Base-by-base conservation (phyloP, 1,140 invertebrate species). In the Saccostrea echinata region DNA sequence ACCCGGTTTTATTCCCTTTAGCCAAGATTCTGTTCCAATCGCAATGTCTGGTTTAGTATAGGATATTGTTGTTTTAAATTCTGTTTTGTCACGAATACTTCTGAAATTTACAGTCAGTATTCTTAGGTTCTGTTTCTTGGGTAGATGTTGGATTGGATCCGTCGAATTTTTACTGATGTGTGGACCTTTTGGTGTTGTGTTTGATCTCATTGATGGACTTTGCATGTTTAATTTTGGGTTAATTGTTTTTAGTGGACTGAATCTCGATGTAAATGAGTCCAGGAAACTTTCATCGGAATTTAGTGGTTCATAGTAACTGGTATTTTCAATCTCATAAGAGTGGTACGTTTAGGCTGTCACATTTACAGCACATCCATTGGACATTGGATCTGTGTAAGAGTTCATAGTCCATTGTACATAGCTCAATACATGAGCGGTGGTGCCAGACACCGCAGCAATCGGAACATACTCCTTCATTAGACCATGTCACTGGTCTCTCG, bases 371-470 rank as follows among this genome's bases (percentile, higher is more conserved):
- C 21, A 86, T 68, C n/a, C 81, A 89, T 53, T 84, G 53, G 0
- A 85, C 86, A 52, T 82, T 84, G 55, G 35, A 80, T 61, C 76
- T 52, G 51, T 87, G n/a, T 24, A 88, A 80, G 6, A 85, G 33
- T 33, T 90, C 82, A 53, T 84, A 90, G 30, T 90, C 85, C 21
- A 11, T 16, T 6, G 84, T 61, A 24, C 89, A 88, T 16, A 88
- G 64, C 51, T 88, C 89, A 64, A 86, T 71, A 57, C 87, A 87
- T 9, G 89, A 90, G 64, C 52, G 76, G 71, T 90, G 87, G 57
- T 88, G 83, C 87, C 87, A 88, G 1, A 88, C 85, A 35, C 68
- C 85, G 83, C 86, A 88, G 2, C 83, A 30, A 30, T 87, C 61
- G 52, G 6, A 52, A 12, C 52, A 52, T 4, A 52, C 12, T 52